Percentiles rank a stretch among this genome's conserved stretches.
Evolutionary conservation across 2,113 vertebrate species (phyloP).

Genomic region (Circaetus cinerascens): DNA sequence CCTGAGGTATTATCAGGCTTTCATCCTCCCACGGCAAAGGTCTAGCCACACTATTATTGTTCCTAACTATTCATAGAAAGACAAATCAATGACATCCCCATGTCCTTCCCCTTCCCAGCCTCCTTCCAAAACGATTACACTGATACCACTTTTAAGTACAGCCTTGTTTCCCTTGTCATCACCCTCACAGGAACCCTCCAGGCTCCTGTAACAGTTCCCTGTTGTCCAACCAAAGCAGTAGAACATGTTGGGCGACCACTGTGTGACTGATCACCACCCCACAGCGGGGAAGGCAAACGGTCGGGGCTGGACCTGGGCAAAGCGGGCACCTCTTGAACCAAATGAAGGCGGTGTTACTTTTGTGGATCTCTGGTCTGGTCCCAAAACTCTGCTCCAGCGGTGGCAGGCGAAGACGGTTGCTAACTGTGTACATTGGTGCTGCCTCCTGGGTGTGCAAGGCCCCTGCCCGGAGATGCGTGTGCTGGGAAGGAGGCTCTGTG

Average conservation of each 20-base stretch:
- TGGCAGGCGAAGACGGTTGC: background rate
- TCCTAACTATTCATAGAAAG: background rate
- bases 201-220: background rate
- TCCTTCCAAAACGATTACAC: background rate
- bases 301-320: background rate
- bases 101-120: background rate
- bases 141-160: background rate
- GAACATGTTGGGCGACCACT: constrained; percentile 12
- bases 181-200: background rate
- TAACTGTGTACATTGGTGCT: background rate
- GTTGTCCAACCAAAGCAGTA: background rate
- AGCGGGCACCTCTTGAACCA: background rate
- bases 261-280: background rate
- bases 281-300: background rate
- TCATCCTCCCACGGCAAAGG: background rate
- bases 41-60: background rate
- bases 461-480: background rate
- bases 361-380: background rate
- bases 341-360: background rate
- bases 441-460: background rate
- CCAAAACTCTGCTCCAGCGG: background rate
- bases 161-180: background rate
- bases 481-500: background rate
- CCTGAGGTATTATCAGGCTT: background rate
- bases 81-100: background rate